Evolutionary conservation across 2,888 invertebrate genomes (phyloP).

Genomic region (Phasia obesa): DNA sequence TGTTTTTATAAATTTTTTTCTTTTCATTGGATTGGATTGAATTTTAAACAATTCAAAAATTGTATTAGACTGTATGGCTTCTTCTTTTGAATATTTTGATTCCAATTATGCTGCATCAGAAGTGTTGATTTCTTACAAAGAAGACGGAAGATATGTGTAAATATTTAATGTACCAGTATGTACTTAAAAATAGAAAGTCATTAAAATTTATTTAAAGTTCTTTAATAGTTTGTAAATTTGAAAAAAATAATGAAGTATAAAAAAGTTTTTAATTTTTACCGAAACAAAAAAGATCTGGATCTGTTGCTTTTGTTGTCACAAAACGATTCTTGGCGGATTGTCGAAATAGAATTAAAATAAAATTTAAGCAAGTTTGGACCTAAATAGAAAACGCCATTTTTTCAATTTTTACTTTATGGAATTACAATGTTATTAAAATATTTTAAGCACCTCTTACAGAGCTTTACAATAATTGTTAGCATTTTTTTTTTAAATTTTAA

Average conservation of each 20-base stretch:
- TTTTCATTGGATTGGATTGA: slow-evolving; percentile 23
- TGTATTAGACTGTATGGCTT: slow-evolving; percentile 58
- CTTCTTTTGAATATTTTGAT: neutral
- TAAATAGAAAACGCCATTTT: no score
- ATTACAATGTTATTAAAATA: no score
- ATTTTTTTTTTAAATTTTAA: no score
- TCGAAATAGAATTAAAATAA: neutral
- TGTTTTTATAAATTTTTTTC: slow-evolving; percentile 32
- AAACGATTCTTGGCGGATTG: no score
- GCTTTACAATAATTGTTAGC: no score
- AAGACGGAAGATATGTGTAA: slow-evolving; percentile 27
- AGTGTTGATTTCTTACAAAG: slow-evolving; percentile 13
- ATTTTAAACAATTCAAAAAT: slow-evolving; percentile 54
- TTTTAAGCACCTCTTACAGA: no score
- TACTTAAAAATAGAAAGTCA: neutral
- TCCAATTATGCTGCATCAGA: neutral
- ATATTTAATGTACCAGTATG: neutral
- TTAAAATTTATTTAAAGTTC: neutral
- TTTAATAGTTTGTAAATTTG: slow-evolving; percentile 15
- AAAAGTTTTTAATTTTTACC: slow-evolving; percentile 2
- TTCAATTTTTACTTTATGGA: no score
- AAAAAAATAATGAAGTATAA: neutral
- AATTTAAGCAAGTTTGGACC: no score
- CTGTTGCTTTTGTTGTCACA: no score
- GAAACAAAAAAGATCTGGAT: neutral